Conservation (phyloP, 23 tunicate species). For the Diplosoma virens region DNA sequence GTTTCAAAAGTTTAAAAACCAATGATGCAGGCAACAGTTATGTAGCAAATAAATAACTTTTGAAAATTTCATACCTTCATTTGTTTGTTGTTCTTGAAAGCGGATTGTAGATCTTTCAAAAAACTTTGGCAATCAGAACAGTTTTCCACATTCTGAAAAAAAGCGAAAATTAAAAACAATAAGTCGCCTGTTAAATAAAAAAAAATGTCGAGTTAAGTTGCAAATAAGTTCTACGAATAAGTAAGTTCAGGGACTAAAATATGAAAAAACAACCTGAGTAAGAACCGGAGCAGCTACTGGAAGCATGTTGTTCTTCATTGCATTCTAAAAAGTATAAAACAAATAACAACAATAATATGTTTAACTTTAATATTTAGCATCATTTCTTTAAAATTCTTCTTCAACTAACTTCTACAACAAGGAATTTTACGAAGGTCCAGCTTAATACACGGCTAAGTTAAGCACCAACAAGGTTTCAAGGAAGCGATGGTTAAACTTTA, state of each 20-base stretch:
- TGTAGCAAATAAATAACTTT: too few species aligned
- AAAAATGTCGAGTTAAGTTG: not conserved
- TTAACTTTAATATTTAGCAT: too few species aligned
- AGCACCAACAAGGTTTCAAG: too few species aligned
- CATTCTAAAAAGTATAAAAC: constrained; percentile 30
- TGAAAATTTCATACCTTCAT: too few species aligned
- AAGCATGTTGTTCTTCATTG: constrained; percentile 29
- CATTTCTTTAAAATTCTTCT: too few species aligned
- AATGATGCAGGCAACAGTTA: too few species aligned
- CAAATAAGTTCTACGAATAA: not conserved
- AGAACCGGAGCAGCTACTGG: constrained; percentile 49
- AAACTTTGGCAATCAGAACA: constrained; percentile 73
- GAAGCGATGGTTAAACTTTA: too few species aligned
- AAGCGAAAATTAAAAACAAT: not conserved
- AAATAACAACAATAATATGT: too few species aligned
- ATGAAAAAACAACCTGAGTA: not conserved
- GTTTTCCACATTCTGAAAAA: not conserved
- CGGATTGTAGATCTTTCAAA: constrained; percentile 51
- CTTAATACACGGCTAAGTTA: too few species aligned
- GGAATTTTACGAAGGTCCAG: too few species aligned
- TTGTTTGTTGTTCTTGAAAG: constrained; percentile 36
- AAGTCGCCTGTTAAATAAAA: not conserved
- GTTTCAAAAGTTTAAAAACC: too few species aligned
- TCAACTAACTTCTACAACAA: too few species aligned
- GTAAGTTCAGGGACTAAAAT: not conserved